Evolutionary conservation across 2,113 vertebrate genomes (phyloP).

Genomic region (Neoarius graeffei): DNA sequence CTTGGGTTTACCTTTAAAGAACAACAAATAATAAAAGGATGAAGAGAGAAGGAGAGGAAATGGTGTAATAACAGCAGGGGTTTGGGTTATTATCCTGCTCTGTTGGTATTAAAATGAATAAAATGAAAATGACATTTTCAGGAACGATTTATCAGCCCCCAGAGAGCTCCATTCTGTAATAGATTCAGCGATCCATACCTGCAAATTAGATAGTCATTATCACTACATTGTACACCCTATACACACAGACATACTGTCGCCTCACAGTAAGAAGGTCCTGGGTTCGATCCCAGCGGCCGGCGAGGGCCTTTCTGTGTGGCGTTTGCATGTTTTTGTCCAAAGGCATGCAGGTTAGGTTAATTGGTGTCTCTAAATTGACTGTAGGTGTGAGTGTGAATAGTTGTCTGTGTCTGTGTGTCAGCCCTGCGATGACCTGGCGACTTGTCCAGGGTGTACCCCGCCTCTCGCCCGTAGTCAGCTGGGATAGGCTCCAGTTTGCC

Average conservation of each 20-base stretch:
- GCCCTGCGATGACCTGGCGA: no score
- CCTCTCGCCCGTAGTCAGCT: no score
- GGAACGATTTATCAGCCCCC: background rate
- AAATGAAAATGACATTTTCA: background rate
- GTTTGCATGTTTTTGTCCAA: no score
- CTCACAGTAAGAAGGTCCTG: no score
- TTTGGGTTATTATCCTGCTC: constrained; percentile 11
- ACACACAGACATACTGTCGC: background rate
- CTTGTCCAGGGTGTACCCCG: no score
- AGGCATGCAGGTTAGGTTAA: no score
- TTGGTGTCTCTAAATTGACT: no score
- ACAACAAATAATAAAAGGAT: background rate
- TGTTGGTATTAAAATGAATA: background rate
- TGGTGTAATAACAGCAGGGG: background rate
- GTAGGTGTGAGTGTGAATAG: no score
- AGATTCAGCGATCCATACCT: background rate
- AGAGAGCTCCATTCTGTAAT: constrained; percentile 9
- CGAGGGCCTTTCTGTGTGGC: no score
- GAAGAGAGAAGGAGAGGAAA: background rate
- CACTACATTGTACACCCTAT: background rate
- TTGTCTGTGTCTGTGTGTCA: no score
- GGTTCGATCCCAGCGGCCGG: no score
- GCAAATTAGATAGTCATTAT: constrained; percentile 7
- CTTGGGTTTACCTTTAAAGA: background rate
- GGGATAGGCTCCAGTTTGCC: no score